Percentiles rank a stretch among this genome's conserved stretches.
phyloP scores from a whole-genome alignment of 2,888 invertebrate genomes.

The Leptinotarsa juncta region DNA sequence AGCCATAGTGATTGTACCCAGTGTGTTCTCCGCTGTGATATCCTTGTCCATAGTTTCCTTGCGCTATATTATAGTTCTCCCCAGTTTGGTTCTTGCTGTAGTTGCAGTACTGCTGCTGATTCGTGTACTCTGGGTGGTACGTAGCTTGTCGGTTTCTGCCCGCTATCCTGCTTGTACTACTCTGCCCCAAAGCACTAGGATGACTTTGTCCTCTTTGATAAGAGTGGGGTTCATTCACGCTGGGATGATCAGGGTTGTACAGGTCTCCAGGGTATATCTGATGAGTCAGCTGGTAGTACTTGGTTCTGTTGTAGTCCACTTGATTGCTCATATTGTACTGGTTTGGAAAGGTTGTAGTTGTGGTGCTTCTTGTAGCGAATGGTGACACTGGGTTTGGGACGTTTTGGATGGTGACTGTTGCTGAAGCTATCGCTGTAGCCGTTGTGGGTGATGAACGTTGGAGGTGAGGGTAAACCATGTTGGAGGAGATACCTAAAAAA shows the following conservation, averaged over 20 bases:
- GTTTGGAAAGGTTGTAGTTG: conserved; percentile 61
- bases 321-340: conserved; percentile 63
- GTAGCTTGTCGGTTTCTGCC: conserved; percentile 57
- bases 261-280: conserved; percentile 57
- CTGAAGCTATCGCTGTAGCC: conserved; percentile 71
- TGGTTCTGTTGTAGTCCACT: conserved; percentile 58
- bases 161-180: conserved; percentile 51
- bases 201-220: conserved; percentile 59
- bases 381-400: conserved; percentile 72
- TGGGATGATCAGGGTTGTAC: conserved; percentile 64
- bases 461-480: conserved; percentile 69
- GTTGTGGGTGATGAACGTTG: conserved; percentile 78
- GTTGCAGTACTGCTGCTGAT: conserved; percentile 67
- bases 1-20: conserved; percentile 62
- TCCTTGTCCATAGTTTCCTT: conserved; percentile 58
- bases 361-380: conserved; percentile 69
- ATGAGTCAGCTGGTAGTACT: conserved; percentile 58
- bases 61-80: conserved; percentile 56
- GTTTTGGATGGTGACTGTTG: conserved; percentile 69
- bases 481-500: conserved; percentile 51
- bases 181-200: conserved; percentile 48
- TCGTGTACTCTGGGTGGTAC: conserved; percentile 66
- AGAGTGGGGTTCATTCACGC: conserved; percentile 58
- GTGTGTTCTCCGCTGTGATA: conserved; percentile 57
- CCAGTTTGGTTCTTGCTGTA: conserved; percentile 67